Evolutionary conservation across 2,888 invertebrate genomes (phyloP).

Genomic region (Cheiracanthium punctorium): DNA sequence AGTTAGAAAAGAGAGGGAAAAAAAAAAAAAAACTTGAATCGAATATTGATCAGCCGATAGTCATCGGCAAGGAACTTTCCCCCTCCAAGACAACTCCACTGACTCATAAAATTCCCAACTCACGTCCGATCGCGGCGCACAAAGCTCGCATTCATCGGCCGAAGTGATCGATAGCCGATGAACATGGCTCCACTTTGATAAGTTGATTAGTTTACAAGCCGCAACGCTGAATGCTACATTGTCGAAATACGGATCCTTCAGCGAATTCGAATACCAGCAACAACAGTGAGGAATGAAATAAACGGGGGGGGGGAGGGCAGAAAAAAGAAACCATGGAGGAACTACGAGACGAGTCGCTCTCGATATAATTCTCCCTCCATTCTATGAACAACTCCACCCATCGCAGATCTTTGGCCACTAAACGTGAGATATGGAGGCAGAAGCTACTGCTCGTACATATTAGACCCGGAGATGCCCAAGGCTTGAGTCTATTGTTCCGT

Average conservation of each 20-base stretch:
- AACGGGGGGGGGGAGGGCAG: background rate
- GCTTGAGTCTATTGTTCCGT: constrained; percentile 57
- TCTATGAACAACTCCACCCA: constrained; percentile 33
- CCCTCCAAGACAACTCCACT: background rate
- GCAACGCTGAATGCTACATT: background rate
- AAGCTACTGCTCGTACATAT: constrained; percentile 57
- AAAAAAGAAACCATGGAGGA: background rate
- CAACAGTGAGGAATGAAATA: background rate
- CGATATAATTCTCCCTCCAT: constrained; percentile 11
- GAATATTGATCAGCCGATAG: background rate
- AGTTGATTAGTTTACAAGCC: constrained; percentile 2
- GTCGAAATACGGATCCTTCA: background rate
- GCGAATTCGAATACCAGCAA: no score
- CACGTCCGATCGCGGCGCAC: background rate
- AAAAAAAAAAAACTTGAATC: background rate
- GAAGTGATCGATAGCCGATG: constrained; percentile 1
- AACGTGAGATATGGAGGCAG: constrained; percentile 51
- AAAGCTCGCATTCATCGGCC: background rate
- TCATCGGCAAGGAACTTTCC: background rate
- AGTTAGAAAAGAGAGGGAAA: no score
- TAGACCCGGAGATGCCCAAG: constrained; percentile 66
- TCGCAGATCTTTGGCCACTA: constrained; percentile 14
- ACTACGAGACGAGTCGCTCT: constrained; percentile 11
- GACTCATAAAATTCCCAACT: background rate
- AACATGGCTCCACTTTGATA: background rate